Evolutionary conservation across 2,888 invertebrate species (phyloP).

Genomic region (Mamestra brassicae): DNA sequence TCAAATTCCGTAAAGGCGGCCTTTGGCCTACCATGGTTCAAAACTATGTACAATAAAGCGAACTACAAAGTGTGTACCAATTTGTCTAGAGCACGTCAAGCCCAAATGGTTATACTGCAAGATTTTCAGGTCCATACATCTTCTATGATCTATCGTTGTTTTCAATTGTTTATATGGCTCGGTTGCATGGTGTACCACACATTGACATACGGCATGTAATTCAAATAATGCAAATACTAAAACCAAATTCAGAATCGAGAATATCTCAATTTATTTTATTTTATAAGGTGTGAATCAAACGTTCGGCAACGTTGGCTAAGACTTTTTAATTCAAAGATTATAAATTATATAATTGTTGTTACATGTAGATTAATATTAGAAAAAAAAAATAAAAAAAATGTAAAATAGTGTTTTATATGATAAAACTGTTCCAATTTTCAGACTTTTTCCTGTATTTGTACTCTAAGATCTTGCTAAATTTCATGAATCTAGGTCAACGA

Average conservation of each 20-base stretch:
- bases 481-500: too few relatives aligned
- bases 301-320: too few relatives aligned
- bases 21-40: slow-evolving; percentile 48
- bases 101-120: slow-evolving; percentile 54
- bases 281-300: not conserved
- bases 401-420: too few relatives aligned
- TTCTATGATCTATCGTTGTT: slow-evolving; percentile 60
- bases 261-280: not conserved
- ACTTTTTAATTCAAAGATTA: not conserved
- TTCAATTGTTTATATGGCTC: slow-evolving; percentile 22
- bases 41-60: slow-evolving; percentile 62
- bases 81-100: slow-evolving; percentile 63
- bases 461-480: too few relatives aligned
- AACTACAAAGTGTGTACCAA: slow-evolving; percentile 55
- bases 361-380: too few relatives aligned
- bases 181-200: not conserved
- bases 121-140: slow-evolving; percentile 56
- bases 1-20: slow-evolving; percentile 50
- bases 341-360: too few relatives aligned
- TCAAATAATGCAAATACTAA: not conserved
- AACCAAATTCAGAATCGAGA: not conserved
- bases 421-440: too few relatives aligned
- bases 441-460: too few relatives aligned
- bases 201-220: not conserved
- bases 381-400: too few relatives aligned